Evolutionary conservation across 2,113 vertebrate genomes (phyloP), one percentile per base, ranked within the genome.

Genomic region (Prietella phreatophila): DNA sequence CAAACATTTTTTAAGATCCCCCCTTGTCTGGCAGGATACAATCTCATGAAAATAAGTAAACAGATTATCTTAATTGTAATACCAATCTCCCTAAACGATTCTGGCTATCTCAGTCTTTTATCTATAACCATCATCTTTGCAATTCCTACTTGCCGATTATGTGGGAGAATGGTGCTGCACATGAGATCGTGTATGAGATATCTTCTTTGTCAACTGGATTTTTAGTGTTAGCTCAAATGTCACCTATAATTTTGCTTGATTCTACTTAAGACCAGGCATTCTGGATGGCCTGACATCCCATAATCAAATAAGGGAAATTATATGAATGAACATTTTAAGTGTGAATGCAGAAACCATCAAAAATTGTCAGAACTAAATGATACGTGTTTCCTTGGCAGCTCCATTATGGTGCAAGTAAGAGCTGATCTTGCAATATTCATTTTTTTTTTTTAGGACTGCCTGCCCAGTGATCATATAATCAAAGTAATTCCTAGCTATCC

Each of bases 31-130:
- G 25, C 19, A 14, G 13, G 80, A 60, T 86, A 82, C 20, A 87
- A 91, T 92, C 75, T 81, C 47, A 85, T 90, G 71, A 85, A 88
- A 81, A 92, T 73, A 78, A 76, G 89, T 93, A 91, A 93, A 92
- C 87, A 86, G 42, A 75, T 91, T 93, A 95, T 95, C 93, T 94
- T 91, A 94, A 94, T 93, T 91, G 92, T 89, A 89, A 94, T 17
- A 50, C 65, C 75, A 84, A 86, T 56, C 61, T 84, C 17, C 36
- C 11, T 53, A 39, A 80, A 86, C 2, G 25, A 69, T 86, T 42
- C 47, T 36, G 25, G 39, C 42, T 79, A 69, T 86, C 76, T 67
- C 50, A 50, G 42, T 76, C 86, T 67, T 87, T 89, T 85, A 89
- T 87, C 86, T 82, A 30, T n/a, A 85, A 56, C 33, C 13, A 22